Conservation (phyloP, 2,888 invertebrate genomes). For the Dynastes maya region DNA sequence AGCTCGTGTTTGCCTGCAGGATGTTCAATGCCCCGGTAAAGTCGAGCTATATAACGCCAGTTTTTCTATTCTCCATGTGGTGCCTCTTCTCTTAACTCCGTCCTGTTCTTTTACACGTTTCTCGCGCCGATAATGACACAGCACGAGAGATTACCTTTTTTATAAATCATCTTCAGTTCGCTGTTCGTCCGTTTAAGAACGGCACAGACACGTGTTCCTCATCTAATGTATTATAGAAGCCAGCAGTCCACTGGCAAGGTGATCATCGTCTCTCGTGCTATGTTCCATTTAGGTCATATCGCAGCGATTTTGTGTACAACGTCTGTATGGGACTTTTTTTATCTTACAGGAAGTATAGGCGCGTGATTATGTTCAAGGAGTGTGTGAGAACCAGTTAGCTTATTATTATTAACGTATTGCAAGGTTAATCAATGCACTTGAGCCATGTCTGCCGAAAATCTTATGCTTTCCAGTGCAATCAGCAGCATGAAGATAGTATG, state of each 20-base stretch:
- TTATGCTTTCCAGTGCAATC: no score
- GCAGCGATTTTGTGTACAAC: slow-evolving; percentile 26
- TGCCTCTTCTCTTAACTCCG: background rate
- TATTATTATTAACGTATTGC: background rate
- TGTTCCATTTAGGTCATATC: slow-evolving; percentile 38
- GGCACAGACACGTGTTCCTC: slow-evolving; percentile 37
- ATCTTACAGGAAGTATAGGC: slow-evolving; percentile 20
- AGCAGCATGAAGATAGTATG: no score
- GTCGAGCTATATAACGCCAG: slow-evolving; percentile 13
- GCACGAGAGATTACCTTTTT: slow-evolving; percentile 38
- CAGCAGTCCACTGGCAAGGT: slow-evolving; percentile 22
- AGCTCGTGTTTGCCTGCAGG: slow-evolving; percentile 52
- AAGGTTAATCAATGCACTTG: no score
- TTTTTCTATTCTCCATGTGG: background rate
- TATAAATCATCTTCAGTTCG: slow-evolving; percentile 44
- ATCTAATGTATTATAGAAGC: slow-evolving; percentile 6
- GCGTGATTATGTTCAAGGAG: slow-evolving; percentile 29
- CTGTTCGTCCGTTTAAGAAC: slow-evolving; percentile 36
- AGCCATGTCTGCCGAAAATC: no score
- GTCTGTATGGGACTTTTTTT: slow-evolving; percentile 1
- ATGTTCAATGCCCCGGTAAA: slow-evolving; percentile 47
- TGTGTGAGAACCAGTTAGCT: background rate
- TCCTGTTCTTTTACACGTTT: background rate
- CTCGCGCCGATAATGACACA: slow-evolving; percentile 36
- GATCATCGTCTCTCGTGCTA: slow-evolving; percentile 38